These are phyloP conservation scores for Prorops nasuta DNA, from an alignment of 1,140 invertebrate genomes.

Conservation along the genomic window DNA sequence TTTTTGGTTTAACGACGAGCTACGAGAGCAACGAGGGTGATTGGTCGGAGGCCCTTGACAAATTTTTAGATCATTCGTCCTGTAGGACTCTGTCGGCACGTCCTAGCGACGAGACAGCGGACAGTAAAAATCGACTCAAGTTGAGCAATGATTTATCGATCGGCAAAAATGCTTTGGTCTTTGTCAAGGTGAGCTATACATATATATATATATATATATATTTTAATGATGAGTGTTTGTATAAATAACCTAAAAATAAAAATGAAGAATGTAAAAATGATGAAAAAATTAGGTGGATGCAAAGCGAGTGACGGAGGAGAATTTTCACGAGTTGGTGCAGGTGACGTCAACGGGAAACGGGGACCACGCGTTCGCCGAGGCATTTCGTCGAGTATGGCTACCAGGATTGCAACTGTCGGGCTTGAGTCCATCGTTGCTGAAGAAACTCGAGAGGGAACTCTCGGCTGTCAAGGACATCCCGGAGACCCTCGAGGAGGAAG, in stretches of 20 bases:
- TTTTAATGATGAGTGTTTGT: not conserved
- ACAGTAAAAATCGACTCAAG: constrained; percentile 27
- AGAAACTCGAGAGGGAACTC: constrained; percentile 45
- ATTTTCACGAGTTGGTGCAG: constrained; percentile 50
- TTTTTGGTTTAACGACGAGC: constrained; percentile 32
- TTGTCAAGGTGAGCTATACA: constrained; percentile 47
- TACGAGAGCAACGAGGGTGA: constrained; percentile 24
- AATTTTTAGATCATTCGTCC: constrained; percentile 41
- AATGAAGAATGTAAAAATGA: not conserved
- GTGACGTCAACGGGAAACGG: constrained; percentile 42
- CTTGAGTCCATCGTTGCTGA: constrained; percentile 31
- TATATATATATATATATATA: too few relatives aligned
- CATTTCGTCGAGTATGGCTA: constrained; percentile 48
- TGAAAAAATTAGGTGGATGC: constrained; percentile 29
- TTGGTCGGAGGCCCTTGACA: constrained; percentile 31
- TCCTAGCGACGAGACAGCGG: constrained; percentile 10
- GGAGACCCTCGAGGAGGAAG: too few relatives aligned
- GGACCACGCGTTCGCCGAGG: constrained; percentile 36
- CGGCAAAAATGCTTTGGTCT: constrained; percentile 43
- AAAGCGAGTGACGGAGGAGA: constrained; percentile 38
- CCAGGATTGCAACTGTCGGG: constrained; percentile 41
- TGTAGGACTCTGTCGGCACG: constrained; percentile 40
- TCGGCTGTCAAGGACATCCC: constrained; percentile 35
- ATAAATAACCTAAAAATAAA: not conserved
- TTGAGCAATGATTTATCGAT: constrained; percentile 34